Percentiles rank a stretch among this genome's conserved stretches.
Conservation (phyloP, 2,797 vertebrate genomes). For the Alauda arvensis region DNA sequence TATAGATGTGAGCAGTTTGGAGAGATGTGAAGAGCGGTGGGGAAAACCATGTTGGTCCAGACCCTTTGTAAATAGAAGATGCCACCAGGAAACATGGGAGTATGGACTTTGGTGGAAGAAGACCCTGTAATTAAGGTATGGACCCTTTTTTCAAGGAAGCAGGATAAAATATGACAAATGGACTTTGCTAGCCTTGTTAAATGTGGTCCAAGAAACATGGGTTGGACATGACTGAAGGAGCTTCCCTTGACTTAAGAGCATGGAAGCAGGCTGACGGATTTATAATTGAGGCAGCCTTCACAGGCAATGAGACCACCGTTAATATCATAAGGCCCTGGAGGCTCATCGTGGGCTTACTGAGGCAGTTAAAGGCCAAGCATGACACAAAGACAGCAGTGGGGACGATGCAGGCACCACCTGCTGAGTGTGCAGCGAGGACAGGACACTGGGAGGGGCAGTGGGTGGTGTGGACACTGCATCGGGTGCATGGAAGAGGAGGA, state of each 20-base stretch:
- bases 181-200: neutral
- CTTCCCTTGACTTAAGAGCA: neutral
- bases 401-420: fast-evolving
- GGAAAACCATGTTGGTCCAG: neutral
- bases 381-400: neutral
- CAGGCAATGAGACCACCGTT: neutral
- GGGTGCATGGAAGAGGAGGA: neutral
- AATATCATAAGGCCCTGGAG: neutral
- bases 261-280: neutral
- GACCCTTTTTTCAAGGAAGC: neutral
- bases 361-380: neutral
- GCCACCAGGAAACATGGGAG: neutral
- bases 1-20: neutral
- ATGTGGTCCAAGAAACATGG: neutral
- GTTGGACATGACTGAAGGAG: neutral
- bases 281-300: neutral
- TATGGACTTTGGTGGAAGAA: neutral
- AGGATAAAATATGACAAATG: neutral
- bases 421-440: neutral
- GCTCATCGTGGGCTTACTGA: neutral
- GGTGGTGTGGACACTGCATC: neutral
- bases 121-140: neutral
- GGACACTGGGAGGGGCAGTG: neutral
- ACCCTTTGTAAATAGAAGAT: neutral
- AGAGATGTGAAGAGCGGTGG: neutral